These are phyloP conservation scores for Uloborus diversus DNA, from an alignment of 1,140 invertebrate genomes.

Conservation along the genomic window DNA sequence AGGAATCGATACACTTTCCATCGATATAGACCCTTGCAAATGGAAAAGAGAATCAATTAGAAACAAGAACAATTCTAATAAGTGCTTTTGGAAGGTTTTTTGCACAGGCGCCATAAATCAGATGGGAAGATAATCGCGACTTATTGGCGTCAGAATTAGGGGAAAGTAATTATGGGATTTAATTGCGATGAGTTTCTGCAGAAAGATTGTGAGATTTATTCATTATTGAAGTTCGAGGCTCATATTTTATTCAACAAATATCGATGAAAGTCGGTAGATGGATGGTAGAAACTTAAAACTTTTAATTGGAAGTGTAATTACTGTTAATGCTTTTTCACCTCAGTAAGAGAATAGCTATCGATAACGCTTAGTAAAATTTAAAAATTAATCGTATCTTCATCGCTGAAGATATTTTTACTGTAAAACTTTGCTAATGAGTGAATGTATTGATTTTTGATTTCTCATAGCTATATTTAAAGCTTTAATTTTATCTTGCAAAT, in stretches of 20 bases:
- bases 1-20: slow-evolving; percentile 21
- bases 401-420: background rate
- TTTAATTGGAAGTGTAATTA: slow-evolving; percentile 47
- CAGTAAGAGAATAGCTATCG: slow-evolving; percentile 15
- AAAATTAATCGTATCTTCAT: slow-evolving; percentile 27
- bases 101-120: slow-evolving; percentile 23
- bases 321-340: slow-evolving; percentile 38
- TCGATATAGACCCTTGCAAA: slow-evolving; percentile 10
- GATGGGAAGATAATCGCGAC: slow-evolving; percentile 41
- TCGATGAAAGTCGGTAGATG: slow-evolving; percentile 22
- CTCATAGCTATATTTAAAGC: no score
- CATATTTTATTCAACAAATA: slow-evolving; percentile 50
- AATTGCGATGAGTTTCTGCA: slow-evolving; percentile 47
- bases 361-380: slow-evolving; percentile 13
- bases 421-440: background rate
- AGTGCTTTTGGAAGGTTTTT: slow-evolving; percentile 39
- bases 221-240: slow-evolving; percentile 45
- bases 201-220: slow-evolving; percentile 35
- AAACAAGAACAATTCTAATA: slow-evolving; percentile 29
- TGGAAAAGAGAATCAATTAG: slow-evolving; percentile 46
- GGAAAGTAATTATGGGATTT: slow-evolving; percentile 52
- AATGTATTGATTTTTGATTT: no score
- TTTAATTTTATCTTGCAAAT: no score
- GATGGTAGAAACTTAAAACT: slow-evolving; percentile 41
- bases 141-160: slow-evolving; percentile 51